Evolutionary conservation across 2,797 vertebrate genomes (phyloP), one percentile per base, ranked within the genome.

Genomic region (Notoglanidium macrostoma): DNA sequence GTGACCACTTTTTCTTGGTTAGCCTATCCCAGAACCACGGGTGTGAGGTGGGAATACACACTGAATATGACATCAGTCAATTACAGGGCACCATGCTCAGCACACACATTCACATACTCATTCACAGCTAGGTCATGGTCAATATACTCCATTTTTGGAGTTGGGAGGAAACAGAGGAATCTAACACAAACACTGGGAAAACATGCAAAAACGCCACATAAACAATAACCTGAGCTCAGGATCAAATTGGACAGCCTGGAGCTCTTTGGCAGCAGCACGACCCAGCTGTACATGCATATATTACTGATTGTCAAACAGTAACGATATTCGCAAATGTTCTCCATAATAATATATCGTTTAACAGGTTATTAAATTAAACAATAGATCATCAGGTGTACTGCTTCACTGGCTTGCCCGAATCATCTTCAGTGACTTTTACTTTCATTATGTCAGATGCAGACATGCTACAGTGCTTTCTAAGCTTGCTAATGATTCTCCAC

Each of bases 391-490:
- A 80, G 57, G 87, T 88, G 68, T 87, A 88, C 89, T 88, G 89
- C 89, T 92, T 92, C 87, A 78, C 73, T 14, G 80, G 81, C 81
- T 90, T 83, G 15, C 57, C 29, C 88, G n/a, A 87, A 85, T 89
- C 89, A 67, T 79, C 55, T 79, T 40, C 32, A 79, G 54, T 59
- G 77, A 82, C 91, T 91, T 91, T 93, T 91, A 86, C 92, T 87
- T 92, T 89, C 85, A 73, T 84, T 80, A 73, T 90, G 90, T 89
- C 89, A 83, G 70, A 91, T 89, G 74, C n/a, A 59, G 85, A 49
- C 80, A 51, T 29, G 7, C 55, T 55, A 70, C 70, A 88, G 21
- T 44, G 35, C 57, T 81, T 80, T 63, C 78, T n/a, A 26, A 61
- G 57, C 78, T 63, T 81, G 57, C 57, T 63, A 63, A 63, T n/a